These are phyloP conservation scores for human DNA, from an alignment of 2,113 vertebrate genomes.

Conservation along the genomic window GRCh38 chr9:8251001-8251500, in stretches of 20 bases:
- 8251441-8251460: background rate
- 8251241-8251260: background rate
- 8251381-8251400: slow-evolving; percentile 1
- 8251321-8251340: background rate
- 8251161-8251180: background rate
- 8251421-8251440: background rate
- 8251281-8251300: background rate
- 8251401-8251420: background rate
- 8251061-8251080: background rate
- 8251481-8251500: background rate
- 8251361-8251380: background rate
- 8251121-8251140: background rate
- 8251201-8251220: background rate
- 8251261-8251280: slow-evolving; percentile 14
- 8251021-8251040: background rate
- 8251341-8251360: background rate
- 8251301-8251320: background rate
- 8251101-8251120: background rate
- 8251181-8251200: background rate
- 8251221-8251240: background rate
- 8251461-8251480: slow-evolving; percentile 24
- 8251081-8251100: background rate
- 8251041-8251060: background rate
- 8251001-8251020: background rate
- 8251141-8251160: background rate